Evolutionary conservation across 2,113 vertebrate species (phyloP).

Genomic region (Oryzias woworae): DNA sequence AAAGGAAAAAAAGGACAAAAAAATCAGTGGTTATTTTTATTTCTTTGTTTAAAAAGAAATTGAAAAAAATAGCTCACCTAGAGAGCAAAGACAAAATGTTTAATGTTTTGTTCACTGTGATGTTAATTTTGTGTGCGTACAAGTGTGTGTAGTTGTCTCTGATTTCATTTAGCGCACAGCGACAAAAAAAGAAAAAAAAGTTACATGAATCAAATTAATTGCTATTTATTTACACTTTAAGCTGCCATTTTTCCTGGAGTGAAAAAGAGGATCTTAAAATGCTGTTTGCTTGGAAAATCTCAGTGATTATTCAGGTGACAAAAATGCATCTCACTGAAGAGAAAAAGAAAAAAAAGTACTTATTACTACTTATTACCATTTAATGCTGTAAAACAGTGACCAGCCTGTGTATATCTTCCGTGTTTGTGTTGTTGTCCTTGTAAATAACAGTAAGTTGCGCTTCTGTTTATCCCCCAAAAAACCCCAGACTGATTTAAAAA

Average conservation of each 20-base stretch:
- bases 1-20: conserved; percentile 13
- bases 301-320: conserved; percentile 39
- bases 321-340: conserved; percentile 46
- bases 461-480: conserved; percentile 73
- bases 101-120: conserved; percentile 53
- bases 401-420: conserved; percentile 71
- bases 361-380: conserved; percentile 59
- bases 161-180: conserved; percentile 47
- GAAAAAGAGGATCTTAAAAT: conserved; percentile 46
- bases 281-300: conserved; percentile 45
- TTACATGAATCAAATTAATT: conserved; percentile 23
- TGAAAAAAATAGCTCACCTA: conserved; percentile 19
- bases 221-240: conserved; percentile 40
- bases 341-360: conserved; percentile 21
- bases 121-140: conserved; percentile 61
- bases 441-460: conserved; percentile 81
- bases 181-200: conserved; percentile 33
- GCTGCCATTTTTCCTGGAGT: conserved; percentile 23
- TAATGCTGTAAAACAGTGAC: conserved; percentile 74
- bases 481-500: conserved; percentile 61
- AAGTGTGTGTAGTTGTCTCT: conserved; percentile 61
- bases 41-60: conserved; percentile 43
- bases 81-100: conserved; percentile 32
- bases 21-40: conserved; percentile 3
- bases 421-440: conserved; percentile 82